Percentiles rank a stretch among this genome's conserved stretches.
phyloP scores from a whole-genome alignment of 2,888 invertebrate genomes.

The Drosophila suboccidentalis region DNA sequence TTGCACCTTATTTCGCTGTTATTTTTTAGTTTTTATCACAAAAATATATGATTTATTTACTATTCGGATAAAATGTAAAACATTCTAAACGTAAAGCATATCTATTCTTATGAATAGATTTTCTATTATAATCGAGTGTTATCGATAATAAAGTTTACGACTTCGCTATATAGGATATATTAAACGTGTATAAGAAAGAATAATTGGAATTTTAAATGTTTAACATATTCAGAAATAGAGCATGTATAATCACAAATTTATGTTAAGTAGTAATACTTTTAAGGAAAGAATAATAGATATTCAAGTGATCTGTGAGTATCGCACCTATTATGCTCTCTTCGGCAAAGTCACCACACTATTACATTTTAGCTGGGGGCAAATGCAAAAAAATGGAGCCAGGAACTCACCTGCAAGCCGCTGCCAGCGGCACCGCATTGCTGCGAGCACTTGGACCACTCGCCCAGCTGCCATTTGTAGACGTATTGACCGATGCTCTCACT shows the following conservation, averaged over 20 bases:
- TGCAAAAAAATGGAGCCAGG: not conserved
- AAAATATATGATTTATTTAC: no score
- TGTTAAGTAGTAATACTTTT: not conserved
- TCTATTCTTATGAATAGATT: no score
- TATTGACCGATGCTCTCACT: constrained; percentile 84
- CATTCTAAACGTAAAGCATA: no score
- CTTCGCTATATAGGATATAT: no score
- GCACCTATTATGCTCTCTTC: not conserved
- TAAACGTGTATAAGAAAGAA: no score
- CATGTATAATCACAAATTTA: not conserved
- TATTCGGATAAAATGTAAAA: no score
- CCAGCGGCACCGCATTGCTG: constrained; percentile 93
- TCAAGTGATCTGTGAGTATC: not conserved
- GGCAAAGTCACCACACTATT: not conserved
- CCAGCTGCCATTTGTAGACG: constrained; percentile 92
- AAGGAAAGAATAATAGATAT: not conserved
- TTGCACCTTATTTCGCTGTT: no score
- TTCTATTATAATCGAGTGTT: no score
- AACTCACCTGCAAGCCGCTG: constrained; percentile 83
- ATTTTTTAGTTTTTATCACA: no score
- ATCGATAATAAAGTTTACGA: no score
- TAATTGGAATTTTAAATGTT: no score
- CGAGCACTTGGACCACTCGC: constrained; percentile 95
- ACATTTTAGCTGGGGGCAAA: not conserved
- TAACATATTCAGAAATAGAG: no score